Base-by-base conservation (phyloP, 1,140 invertebrate genomes). In the Eriocheir sinensis region DNA sequence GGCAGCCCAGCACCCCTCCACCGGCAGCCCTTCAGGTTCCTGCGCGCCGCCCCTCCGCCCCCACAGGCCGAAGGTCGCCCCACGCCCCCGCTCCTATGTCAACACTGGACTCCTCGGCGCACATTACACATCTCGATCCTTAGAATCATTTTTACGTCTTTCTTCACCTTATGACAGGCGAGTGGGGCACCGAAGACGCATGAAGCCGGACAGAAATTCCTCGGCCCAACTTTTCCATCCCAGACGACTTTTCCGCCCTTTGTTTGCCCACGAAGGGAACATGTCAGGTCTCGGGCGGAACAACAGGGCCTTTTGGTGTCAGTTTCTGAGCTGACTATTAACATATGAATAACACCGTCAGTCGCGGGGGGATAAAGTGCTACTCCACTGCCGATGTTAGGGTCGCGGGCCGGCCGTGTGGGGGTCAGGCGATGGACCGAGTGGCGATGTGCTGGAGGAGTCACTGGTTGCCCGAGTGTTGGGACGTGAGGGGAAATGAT, bases 301-400 rank as follows among this genome's bases (percentile, higher is more conserved):
- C 60, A 72, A 72, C 60, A 72, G 60, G n/a, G 60, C n/a, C 60
- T 72, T 72, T 72, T 72, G 60, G 60, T 72, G 60, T 72, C 60
- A 72, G 60, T 72, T 72, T 72, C 60, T 72, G 60, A 72, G 60
- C 60, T 72, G 60, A 72, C 60, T 72, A 72, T 72, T 72, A 72
- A 72, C 60, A 72, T 72, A 72, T 72, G 60, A 72, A 72, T 72
- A 72, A 72, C 60, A 72, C 60, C 60, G 60, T n/a, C 60, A 72
- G 60, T 21, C 60, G 27, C 21, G 60, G 60, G 60, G 8, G 27
- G 60, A 72, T 72, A 72, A 0, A 72, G 60, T 72, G 60, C 21
- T 72, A 72, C 60, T 72, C 60, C 60, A 72, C 60, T 12, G 1
- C 21, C 21, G 60, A n/a, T n/a, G 60, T 72, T n/a, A 72, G 21